Evolutionary conservation across 1,140 invertebrate species (phyloP).

Genomic region (Bactericera cockerelli): DNA sequence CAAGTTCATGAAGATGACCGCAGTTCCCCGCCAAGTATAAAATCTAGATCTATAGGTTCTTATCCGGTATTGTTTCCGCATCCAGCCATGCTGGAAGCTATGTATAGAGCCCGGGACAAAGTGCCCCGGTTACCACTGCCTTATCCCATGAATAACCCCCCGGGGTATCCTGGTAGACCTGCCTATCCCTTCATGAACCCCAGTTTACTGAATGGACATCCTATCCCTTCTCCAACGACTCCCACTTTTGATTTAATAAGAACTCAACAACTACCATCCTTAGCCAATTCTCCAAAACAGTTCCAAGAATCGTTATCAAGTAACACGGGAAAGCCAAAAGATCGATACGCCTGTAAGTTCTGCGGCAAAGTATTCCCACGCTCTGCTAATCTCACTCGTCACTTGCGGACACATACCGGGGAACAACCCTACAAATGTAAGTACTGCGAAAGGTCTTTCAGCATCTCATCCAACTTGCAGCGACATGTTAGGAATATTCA

Average conservation of each 20-base stretch:
- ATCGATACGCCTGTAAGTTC: constrained; percentile 95
- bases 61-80: constrained; percentile 43
- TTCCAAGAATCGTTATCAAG: constrained; percentile 11
- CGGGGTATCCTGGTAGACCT: constrained; percentile 25
- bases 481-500: constrained; percentile 99
- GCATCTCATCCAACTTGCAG: constrained; percentile 96
- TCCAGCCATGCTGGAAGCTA: constrained; percentile 49
- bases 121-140: constrained; percentile 32
- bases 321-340: constrained; percentile 45
- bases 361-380: constrained; percentile 96
- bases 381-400: constrained; percentile 93
- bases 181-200: constrained; percentile 30
- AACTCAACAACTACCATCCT: constrained; percentile 24
- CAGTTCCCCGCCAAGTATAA: constrained; percentile 10
- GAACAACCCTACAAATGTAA: constrained; percentile 97
- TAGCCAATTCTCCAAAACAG: constrained; percentile 19
- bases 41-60: constrained; percentile 19
- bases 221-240: constrained; percentile 28
- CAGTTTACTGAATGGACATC: constrained; percentile 28
- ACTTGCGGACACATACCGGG: constrained; percentile 93
- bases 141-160: constrained; percentile 32
- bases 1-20: constrained; percentile 12
- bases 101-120: constrained; percentile 43
- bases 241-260: constrained; percentile 33
- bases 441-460: constrained; percentile 96